Base-by-base conservation (phyloP, 30 jellyfish, hydroid and myxozoan species). In the Aurelia coerulea region DNA sequence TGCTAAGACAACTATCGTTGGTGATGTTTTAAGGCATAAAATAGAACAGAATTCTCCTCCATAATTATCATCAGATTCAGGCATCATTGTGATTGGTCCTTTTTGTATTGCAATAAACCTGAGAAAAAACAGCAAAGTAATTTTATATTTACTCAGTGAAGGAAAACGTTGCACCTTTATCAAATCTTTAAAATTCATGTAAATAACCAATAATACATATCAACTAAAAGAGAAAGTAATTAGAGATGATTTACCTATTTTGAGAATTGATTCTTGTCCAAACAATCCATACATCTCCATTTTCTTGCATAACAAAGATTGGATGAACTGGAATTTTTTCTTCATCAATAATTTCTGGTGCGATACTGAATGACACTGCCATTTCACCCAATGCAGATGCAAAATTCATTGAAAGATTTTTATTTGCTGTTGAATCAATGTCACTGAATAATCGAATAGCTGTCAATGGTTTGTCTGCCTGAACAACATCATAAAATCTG, bases 31-130 rank as follows among this genome's bases (percentile, higher is more conserved):
- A 3, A 95, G 88, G 68, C 99, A 95, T 19, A 95, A 62, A 16
- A 90, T 73, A 31, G 93, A 78, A 67, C 96, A 90, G 74, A 79
- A 95, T 6, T 81, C 91, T 65, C 99, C 88, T 7, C 96, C 97
- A 68, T 95, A 95, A 76, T 90, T 95, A 70, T 95, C 99, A 14
- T 86, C 97, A 7, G 99, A 76, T 31, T 97, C 98, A 13, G 99
- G 99, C 33, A 76, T 78, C 97, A 95, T 95, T 39, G 81, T 74
- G 29, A 95, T 72, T 52, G 99, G 99, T 41, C 99, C 99, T 33
- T 71, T 50, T 34, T 87, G 97, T 15, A 68, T 81, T 54, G 87
- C 96, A 29, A 64, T 67, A 3, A 89, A 52, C 84, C 99, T 95
- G 62, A 49, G 79, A 65, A 16, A 34, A 69, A 6, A 46, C 15